Conservation (phyloP, 2,888 invertebrate species). For the Chouioia cunea region DNA sequence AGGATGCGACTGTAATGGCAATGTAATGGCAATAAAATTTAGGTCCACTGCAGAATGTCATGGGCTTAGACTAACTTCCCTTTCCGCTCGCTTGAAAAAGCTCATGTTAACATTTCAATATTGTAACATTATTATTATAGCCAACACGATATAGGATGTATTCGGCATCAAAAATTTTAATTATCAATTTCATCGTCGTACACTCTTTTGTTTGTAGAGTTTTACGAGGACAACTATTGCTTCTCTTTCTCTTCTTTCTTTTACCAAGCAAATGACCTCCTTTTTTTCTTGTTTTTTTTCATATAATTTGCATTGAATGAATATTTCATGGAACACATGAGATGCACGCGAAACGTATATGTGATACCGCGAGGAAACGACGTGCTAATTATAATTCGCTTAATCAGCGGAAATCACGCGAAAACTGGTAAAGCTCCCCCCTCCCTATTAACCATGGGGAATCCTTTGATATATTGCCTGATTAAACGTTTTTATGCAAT, state of each 20-base stretch:
- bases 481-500: slow-evolving; percentile 12
- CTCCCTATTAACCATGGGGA: too few relatives aligned
- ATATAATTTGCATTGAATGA: slow-evolving; percentile 47
- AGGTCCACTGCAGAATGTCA: too few relatives aligned
- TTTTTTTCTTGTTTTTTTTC: slow-evolving; percentile 23
- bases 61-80: too few relatives aligned
- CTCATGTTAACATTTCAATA: too few relatives aligned
- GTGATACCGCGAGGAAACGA: slow-evolving; percentile 39
- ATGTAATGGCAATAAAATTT: too few relatives aligned
- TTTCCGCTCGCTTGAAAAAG: too few relatives aligned
- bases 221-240: slow-evolving; percentile 9
- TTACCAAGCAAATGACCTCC: neutral
- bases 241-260: slow-evolving; percentile 30
- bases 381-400: slow-evolving; percentile 43
- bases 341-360: slow-evolving; percentile 22
- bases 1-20: too few relatives aligned
- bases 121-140: too few relatives aligned
- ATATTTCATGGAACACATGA: slow-evolving; percentile 41
- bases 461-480: slow-evolving; percentile 4
- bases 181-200: slow-evolving; percentile 58
- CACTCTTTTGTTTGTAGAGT: slow-evolving; percentile 11
- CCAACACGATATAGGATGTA: too few relatives aligned
- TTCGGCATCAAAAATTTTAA: too few relatives aligned
- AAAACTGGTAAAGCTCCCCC: slow-evolving; percentile 29
- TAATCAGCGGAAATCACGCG: slow-evolving; percentile 47